Conservation (phyloP, 2,888 invertebrate genomes). For the Meganola albula region DNA sequence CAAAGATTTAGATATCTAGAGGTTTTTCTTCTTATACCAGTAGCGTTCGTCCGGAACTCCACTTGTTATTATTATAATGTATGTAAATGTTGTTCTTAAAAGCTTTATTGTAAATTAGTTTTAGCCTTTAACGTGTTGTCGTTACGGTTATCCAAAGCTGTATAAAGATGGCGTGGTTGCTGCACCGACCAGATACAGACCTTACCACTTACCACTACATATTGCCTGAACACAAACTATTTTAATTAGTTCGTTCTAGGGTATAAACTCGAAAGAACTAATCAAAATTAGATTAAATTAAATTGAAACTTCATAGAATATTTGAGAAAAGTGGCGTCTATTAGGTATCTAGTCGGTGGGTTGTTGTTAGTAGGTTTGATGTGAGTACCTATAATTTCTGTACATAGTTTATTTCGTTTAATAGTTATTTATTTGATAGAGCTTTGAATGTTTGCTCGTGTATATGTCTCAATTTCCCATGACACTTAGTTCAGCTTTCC, state of each 20-base stretch:
- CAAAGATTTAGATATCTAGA: slow-evolving; percentile 14
- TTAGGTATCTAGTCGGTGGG: no score
- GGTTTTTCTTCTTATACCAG: slow-evolving; percentile 26
- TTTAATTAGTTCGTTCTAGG: no score
- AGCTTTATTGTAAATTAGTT: slow-evolving; percentile 75
- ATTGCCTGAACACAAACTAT: no score
- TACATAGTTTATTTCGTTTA: slow-evolving; percentile 58
- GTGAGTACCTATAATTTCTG: slow-evolving; percentile 49
- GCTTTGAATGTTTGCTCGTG: slow-evolving; percentile 55
- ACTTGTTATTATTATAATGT: slow-evolving; percentile 57
- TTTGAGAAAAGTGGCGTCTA: slow-evolving; percentile 54
- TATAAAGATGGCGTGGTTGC: no score
- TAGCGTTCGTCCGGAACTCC: slow-evolving; percentile 36
- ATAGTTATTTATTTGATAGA: slow-evolving; percentile 69
- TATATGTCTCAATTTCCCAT: slow-evolving; percentile 54
- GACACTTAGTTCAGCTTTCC: slow-evolving; percentile 46
- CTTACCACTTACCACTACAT: no score
- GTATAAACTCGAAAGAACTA: no score
- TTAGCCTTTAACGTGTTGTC: slow-evolving; percentile 61
- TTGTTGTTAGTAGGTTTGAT: slow-evolving; percentile 51
- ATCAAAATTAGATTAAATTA: no score
- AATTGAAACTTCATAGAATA: no score
- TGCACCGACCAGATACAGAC: no score
- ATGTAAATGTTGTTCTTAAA: slow-evolving; percentile 72
- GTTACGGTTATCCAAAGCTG: slow-evolving; percentile 71